phyloP scores from a whole-genome alignment of 2,113 vertebrate genomes.

The Brienomyrus brachyistius region DNA sequence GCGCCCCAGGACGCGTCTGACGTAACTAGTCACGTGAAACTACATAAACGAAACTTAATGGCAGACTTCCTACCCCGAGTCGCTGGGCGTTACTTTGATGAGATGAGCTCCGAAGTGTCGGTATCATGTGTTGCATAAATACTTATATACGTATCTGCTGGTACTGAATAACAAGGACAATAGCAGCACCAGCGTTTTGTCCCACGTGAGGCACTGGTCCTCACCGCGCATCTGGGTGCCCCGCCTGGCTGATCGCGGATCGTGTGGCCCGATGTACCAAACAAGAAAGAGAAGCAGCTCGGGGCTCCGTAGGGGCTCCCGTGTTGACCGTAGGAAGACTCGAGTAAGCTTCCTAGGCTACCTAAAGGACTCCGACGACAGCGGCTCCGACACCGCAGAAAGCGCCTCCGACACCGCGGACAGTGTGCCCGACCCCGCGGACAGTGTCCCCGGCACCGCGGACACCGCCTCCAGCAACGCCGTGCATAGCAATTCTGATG shows the following conservation, averaged over 20 bases:
- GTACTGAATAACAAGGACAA: not conserved
- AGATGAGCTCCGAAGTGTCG: not conserved
- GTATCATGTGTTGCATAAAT: not conserved
- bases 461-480: not conserved
- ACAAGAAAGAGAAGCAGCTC: not conserved
- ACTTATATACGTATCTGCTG: not conserved
- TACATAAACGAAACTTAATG: not conserved
- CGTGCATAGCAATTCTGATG: not conserved
- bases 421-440: no score
- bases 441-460: not conserved
- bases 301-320: not conserved
- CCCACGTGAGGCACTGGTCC: not conserved
- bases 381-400: not conserved
- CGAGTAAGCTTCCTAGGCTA: not conserved
- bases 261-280: not conserved
- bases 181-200: not conserved
- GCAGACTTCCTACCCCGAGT: not conserved
- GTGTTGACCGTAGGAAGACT: conserved; percentile 17
- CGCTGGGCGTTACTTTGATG: no score
- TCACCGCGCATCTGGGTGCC: not conserved
- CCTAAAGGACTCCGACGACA: not conserved
- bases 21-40: not conserved
- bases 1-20: not conserved
- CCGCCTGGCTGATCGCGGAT: not conserved
- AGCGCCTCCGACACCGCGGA: not conserved